Percentiles rank a stretch among this genome's conserved stretches.
Evolutionary conservation across 2,888 invertebrate genomes (phyloP).

Genomic region (Aplocera efformata): DNA sequence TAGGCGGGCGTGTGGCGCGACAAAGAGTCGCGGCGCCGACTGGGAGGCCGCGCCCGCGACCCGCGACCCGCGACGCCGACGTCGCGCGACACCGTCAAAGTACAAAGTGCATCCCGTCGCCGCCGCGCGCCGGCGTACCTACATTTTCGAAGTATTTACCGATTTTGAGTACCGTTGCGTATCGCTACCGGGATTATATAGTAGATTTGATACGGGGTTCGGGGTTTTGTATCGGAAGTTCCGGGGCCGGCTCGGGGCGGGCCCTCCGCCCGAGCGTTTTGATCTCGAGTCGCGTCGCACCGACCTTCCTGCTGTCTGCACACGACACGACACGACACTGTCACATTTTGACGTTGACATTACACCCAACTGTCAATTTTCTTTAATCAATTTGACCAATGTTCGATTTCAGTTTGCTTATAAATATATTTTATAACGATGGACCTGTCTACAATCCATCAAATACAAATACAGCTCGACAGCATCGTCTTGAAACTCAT

Average conservation of each 20-base stretch:
- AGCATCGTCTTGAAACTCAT: no score
- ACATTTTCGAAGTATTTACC: conserved; percentile 30
- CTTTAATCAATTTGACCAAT: no score
- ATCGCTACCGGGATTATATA: conserved; percentile 23
- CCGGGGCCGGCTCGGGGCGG: not conserved
- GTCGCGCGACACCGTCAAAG: conserved; percentile 15
- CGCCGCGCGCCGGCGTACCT: conserved; percentile 11
- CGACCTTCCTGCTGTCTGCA: no score
- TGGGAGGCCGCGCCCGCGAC: not conserved
- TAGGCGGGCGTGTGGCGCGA: not conserved
- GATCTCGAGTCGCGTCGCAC: conserved; percentile 13
- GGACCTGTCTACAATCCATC: no score
- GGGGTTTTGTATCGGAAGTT: conserved; percentile 19
- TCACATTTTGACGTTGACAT: no score
- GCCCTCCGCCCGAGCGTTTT: conserved; percentile 4
- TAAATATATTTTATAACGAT: no score
- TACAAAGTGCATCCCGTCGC: conserved; percentile 21
- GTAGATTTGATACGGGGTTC: conserved; percentile 20
- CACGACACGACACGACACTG: no score
- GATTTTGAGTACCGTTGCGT: conserved; percentile 26
- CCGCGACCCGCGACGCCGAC: not conserved
- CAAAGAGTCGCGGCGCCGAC: not conserved
- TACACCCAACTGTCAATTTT: no score
- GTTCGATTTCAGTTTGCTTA: no score
- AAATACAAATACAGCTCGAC: no score